Conservation (phyloP, 2,797 vertebrate genomes). For the Perdix hodgsoniae region DNA sequence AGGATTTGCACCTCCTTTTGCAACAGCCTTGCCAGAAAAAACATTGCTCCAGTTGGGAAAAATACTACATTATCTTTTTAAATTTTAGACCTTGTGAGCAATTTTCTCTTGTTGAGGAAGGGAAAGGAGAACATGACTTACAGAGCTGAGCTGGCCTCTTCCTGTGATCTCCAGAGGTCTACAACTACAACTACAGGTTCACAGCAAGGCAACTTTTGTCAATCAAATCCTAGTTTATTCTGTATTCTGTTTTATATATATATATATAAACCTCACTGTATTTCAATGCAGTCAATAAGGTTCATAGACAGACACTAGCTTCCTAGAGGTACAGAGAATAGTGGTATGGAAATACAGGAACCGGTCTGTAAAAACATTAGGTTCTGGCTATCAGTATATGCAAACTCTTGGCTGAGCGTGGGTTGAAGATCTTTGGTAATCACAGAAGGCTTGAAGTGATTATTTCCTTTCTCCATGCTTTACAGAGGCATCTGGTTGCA, state of each 20-base stretch:
- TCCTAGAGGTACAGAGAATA: neutral
- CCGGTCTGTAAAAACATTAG: neutral
- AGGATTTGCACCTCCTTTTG: neutral
- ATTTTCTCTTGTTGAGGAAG: neutral
- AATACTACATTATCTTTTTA: neutral
- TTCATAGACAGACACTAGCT: neutral
- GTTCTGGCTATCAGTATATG: neutral
- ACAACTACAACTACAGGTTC: fast-evolving
- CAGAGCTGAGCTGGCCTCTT: neutral
- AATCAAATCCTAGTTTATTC: neutral
- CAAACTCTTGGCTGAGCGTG: neutral
- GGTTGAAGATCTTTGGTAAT: neutral
- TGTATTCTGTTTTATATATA: neutral
- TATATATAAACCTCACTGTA: fast-evolving
- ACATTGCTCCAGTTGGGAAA: neutral
- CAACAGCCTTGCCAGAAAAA: neutral
- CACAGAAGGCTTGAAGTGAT: neutral
- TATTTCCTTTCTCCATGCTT: neutral
- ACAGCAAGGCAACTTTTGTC: neutral
- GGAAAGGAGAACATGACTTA: neutral
- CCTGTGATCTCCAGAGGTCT: neutral
- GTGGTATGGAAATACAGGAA: neutral
- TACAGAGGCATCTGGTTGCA: neutral
- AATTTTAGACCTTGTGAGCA: neutral
- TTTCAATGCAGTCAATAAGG: neutral